Conservation (phyloP, 2,888 invertebrate genomes). For the Caenorhabditis imperialis region DNA sequence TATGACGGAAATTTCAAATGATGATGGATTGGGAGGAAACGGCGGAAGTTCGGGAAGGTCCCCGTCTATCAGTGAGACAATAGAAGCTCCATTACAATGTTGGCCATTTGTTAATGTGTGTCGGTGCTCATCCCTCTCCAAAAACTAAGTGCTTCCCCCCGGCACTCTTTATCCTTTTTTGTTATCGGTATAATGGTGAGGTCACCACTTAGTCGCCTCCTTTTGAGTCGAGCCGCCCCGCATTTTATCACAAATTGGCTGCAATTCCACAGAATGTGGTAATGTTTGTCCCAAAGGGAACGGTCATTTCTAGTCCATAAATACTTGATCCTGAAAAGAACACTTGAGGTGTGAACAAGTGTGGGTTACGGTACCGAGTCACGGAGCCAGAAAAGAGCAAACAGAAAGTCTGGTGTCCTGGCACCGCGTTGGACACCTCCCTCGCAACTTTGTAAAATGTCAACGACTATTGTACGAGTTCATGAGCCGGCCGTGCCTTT, state of each 20-base stretch:
- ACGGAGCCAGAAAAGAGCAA: conserved; percentile 40
- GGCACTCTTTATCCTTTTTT: conserved; percentile 26
- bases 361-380: conserved; percentile 41
- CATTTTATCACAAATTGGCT: conserved; percentile 45
- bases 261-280: conserved; percentile 20
- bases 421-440: conserved; percentile 9
- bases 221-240: conserved; percentile 5
- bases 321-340: conserved; percentile 28
- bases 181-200: conserved; percentile 29
- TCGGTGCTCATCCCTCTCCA: conserved; percentile 42
- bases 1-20: neutral
- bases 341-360: conserved; percentile 39
- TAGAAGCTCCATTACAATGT: conserved; percentile 38
- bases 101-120: conserved; percentile 37
- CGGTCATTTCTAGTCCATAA: neutral
- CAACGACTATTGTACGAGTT: too few relatives aligned
- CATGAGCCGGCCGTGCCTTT: too few relatives aligned
- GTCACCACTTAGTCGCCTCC: conserved; percentile 33
- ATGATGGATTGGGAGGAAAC: neutral
- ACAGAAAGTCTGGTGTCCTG: conserved; percentile 21
- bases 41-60: neutral
- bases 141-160: conserved; percentile 34
- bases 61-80: too few relatives aligned
- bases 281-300: neutral
- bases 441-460: neutral